These are phyloP conservation scores for Anser cygnoides DNA, from an alignment of 2,113 vertebrate genomes.

Conservation along the genomic window DNA sequence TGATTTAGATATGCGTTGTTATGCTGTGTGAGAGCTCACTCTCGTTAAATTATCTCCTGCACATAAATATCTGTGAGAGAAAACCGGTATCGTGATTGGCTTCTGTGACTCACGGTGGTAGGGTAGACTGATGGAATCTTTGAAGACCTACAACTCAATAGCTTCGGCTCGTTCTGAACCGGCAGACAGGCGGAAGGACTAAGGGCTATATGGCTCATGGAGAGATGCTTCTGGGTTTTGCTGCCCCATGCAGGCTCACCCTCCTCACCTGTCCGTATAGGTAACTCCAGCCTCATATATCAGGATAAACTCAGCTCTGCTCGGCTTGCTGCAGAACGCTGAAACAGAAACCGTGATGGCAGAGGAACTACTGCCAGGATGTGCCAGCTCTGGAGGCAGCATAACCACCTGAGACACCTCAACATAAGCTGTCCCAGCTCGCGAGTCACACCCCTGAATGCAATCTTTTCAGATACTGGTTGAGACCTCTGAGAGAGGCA, in stretches of 20 bases:
- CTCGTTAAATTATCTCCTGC: background rate
- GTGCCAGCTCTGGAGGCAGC: background rate
- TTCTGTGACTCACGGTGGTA: background rate
- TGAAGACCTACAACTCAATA: background rate
- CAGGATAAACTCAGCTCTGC: background rate
- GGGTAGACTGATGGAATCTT: background rate
- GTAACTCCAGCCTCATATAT: background rate
- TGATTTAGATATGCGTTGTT: background rate
- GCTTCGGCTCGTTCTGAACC: background rate
- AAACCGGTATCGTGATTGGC: background rate
- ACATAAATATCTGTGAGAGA: background rate
- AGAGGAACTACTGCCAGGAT: background rate
- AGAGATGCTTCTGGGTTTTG: background rate
- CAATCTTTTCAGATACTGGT: background rate
- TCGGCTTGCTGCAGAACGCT: background rate
- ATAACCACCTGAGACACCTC: background rate
- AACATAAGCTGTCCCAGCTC: background rate
- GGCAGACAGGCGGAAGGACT: background rate
- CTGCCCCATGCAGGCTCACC: background rate
- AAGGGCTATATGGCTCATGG: fast-evolving
- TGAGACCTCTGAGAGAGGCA: constrained; percentile 32
- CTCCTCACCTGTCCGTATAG: background rate
- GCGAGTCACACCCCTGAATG: constrained; percentile 24
- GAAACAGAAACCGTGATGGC: background rate
- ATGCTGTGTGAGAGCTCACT: background rate